phyloP scores from a whole-genome alignment of 2,797 vertebrate species.

The Agapornis canus region DNA sequence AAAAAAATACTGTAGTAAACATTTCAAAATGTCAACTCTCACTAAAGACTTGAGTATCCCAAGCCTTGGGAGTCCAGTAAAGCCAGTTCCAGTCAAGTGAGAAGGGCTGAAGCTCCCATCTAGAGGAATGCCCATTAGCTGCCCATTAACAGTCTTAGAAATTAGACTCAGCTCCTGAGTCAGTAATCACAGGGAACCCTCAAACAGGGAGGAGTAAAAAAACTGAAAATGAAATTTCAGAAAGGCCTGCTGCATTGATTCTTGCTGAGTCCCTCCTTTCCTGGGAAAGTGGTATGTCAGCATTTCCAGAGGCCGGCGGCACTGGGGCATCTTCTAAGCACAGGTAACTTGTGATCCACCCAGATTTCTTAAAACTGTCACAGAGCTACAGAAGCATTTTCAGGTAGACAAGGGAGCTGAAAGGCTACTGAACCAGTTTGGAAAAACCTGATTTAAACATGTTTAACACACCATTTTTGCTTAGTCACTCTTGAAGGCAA shows the following conservation, averaged over 20 bases:
- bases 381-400: not conserved
- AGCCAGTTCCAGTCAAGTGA: not conserved
- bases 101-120: not conserved
- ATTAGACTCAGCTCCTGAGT: not conserved
- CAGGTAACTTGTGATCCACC: not conserved
- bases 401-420: not conserved
- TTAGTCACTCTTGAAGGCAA: not conserved
- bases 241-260: not conserved
- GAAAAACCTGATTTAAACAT: not conserved
- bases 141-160: not conserved
- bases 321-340: not conserved
- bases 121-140: not conserved
- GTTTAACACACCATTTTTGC: not conserved
- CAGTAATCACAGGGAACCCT: constrained; percentile 42
- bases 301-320: not conserved
- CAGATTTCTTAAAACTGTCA: not conserved
- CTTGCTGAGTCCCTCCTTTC: constrained; percentile 12
- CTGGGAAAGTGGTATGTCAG: not conserved
- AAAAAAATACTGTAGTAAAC: not conserved
- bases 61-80: not conserved
- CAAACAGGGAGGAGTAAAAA: constrained; percentile 48
- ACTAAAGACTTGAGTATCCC: not conserved
- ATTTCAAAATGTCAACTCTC: not conserved
- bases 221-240: not conserved
- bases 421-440: not conserved